A percentile compares a stretch with the other conserved stretches of the same genome.
These are phyloP conservation scores for Hymenopus coronatus DNA, from an alignment of 2,888 invertebrate genomes.

Conservation along the genomic window DNA sequence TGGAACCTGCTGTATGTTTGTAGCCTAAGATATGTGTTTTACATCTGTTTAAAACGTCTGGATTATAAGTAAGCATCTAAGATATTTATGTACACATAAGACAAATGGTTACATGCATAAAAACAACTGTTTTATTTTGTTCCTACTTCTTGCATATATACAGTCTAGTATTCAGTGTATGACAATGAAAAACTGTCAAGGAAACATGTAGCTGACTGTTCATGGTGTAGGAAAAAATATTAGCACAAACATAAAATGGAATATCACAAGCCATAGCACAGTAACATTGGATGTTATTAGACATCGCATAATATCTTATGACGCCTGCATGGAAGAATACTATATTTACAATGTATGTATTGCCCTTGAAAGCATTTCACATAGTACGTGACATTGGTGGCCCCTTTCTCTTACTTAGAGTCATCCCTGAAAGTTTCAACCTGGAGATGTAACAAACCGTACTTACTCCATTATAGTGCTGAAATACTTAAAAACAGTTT, in stretches of 20 bases:
- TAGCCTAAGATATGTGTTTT: no score
- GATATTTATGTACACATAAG: background rate
- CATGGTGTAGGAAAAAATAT: background rate
- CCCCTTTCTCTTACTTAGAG: no score
- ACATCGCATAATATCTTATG: background rate
- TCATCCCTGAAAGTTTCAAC: no score
- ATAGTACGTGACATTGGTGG: background rate
- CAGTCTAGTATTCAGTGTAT: background rate
- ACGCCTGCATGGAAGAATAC: background rate
- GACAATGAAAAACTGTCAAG: background rate
- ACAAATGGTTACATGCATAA: no score
- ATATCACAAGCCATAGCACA: background rate
- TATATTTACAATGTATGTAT: background rate
- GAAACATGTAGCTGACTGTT: background rate
- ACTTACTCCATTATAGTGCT: background rate
- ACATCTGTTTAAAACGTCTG: no score
- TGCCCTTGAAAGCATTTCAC: background rate
- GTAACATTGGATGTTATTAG: background rate
- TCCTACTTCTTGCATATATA: background rate
- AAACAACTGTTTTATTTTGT: background rate
- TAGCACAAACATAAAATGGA: background rate
- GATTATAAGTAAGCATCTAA: no score
- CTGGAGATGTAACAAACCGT: background rate
- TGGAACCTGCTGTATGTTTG: no score
- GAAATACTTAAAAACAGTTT: background rate